phyloP scores from a whole-genome alignment of 1,140 invertebrate species.

The Drosophila micromelanica region DNA sequence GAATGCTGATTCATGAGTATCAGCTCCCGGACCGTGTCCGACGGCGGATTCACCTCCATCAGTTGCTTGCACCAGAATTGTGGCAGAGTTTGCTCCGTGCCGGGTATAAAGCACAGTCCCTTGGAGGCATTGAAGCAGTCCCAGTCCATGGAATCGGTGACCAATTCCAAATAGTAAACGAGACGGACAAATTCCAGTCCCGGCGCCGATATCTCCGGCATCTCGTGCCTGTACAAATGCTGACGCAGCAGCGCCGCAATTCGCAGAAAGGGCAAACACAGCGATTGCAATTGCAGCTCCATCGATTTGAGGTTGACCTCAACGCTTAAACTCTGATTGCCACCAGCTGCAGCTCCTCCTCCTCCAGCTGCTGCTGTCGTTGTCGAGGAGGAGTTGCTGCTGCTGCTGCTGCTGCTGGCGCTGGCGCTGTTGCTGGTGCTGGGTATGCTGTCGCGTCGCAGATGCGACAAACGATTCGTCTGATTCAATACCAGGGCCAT shows the following conservation, averaged over 20 bases:
- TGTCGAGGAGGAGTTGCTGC: not conserved
- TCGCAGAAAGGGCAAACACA: slow-evolving; percentile 93
- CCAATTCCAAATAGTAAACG: slow-evolving; percentile 90
- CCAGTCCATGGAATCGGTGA: slow-evolving; percentile 88
- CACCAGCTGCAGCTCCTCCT: slow-evolving; percentile 18
- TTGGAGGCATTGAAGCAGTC: slow-evolving; percentile 88
- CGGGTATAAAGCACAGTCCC: slow-evolving; percentile 87
- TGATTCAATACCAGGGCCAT: slow-evolving; percentile 78
- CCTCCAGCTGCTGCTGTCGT: not conserved
- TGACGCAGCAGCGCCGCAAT: slow-evolving; percentile 92
- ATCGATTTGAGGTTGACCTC: slow-evolving; percentile 84
- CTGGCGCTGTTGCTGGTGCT: slow-evolving; percentile 35
- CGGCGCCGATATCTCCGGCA: slow-evolving; percentile 88
- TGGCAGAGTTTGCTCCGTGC: slow-evolving; percentile 85
- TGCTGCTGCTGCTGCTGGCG: slow-evolving; percentile 48
- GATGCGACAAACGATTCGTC: slow-evolving; percentile 67
- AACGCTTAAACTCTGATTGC: not conserved
- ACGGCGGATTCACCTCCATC: slow-evolving; percentile 85
- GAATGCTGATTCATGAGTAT: slow-evolving; percentile 89
- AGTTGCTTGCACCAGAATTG: slow-evolving; percentile 89
- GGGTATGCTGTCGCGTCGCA: slow-evolving; percentile 83
- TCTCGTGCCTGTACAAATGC: slow-evolving; percentile 93
- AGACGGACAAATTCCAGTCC: slow-evolving; percentile 90
- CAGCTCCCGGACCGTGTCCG: slow-evolving; percentile 86
- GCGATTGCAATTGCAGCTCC: slow-evolving; percentile 88